phyloP scores from a whole-genome alignment of 2,113 vertebrate species.

The Oxyruncus cristatus region DNA sequence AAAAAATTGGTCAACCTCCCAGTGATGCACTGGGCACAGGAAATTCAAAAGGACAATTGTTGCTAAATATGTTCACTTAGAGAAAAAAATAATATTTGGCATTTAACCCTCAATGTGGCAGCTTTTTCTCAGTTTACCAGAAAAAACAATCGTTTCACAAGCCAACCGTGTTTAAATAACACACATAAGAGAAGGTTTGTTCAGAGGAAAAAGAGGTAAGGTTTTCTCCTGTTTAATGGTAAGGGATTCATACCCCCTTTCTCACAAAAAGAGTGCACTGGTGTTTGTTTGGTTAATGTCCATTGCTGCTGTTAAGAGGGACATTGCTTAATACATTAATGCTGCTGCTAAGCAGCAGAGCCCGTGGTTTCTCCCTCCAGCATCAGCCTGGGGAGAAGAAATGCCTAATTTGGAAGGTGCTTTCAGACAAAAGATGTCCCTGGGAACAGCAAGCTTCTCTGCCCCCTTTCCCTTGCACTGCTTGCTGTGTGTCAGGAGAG shows the following conservation, averaged over 20 bases:
- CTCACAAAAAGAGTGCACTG: neutral
- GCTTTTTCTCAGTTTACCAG: neutral
- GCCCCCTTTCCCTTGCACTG: neutral
- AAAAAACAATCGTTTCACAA: neutral
- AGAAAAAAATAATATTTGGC: neutral
- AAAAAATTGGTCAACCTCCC: neutral
- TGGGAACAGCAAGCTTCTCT: neutral
- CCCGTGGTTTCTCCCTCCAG: neutral
- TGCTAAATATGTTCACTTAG: slow-evolving; percentile 29
- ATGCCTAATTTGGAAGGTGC: neutral
- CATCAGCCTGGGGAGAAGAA: neutral
- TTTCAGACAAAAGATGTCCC: neutral
- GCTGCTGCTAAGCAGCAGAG: neutral
- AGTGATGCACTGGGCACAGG: slow-evolving; percentile 44
- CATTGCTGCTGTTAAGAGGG: neutral
- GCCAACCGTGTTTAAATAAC: neutral
- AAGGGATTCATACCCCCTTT: neutral
- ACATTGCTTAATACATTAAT: neutral
- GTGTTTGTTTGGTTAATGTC: neutral
- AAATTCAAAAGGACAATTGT: slow-evolving; percentile 54
- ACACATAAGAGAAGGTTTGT: neutral
- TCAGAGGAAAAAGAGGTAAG: neutral
- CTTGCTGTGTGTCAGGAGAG: neutral
- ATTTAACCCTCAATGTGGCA: neutral
- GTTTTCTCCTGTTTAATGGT: neutral